These are phyloP conservation scores for Zootermopsis nevadensis DNA, from an alignment of 2,888 invertebrate genomes.

Conservation along the genomic window DNA sequence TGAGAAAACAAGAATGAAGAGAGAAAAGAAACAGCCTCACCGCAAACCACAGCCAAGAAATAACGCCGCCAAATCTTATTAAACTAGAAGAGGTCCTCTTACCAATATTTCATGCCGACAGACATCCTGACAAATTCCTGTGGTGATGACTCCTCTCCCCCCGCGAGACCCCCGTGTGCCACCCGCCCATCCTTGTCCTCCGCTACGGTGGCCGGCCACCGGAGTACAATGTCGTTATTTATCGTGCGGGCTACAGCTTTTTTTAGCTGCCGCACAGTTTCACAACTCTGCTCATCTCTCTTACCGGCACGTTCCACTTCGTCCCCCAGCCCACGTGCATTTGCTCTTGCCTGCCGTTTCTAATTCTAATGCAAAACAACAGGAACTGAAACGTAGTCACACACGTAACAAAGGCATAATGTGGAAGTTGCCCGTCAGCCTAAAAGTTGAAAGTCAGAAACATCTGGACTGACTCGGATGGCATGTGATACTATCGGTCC, in stretches of 20 bases:
- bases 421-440: too few species aligned
- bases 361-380: too few species aligned
- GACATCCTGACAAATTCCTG: conserved; percentile 5
- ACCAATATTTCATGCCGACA: conserved; percentile 14
- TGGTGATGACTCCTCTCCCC: neutral
- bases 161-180: neutral
- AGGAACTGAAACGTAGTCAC: too few species aligned
- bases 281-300: neutral
- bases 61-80: conserved; percentile 10
- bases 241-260: neutral
- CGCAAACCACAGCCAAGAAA: conserved; percentile 10
- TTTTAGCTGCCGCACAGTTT: neutral
- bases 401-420: too few species aligned
- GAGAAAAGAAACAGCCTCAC: neutral
- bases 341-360: too few species aligned
- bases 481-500: too few species aligned
- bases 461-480: too few species aligned
- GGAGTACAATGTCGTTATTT: neutral
- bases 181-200: conserved; percentile 2
- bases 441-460: too few species aligned
- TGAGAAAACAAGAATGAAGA: neutral
- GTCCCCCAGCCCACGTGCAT: too few species aligned
- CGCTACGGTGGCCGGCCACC: neutral
- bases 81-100: neutral
- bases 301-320: neutral